These are phyloP conservation scores for Borostomias antarcticus DNA, from an alignment of 2,797 vertebrate genomes.

Conservation along the genomic window DNA sequence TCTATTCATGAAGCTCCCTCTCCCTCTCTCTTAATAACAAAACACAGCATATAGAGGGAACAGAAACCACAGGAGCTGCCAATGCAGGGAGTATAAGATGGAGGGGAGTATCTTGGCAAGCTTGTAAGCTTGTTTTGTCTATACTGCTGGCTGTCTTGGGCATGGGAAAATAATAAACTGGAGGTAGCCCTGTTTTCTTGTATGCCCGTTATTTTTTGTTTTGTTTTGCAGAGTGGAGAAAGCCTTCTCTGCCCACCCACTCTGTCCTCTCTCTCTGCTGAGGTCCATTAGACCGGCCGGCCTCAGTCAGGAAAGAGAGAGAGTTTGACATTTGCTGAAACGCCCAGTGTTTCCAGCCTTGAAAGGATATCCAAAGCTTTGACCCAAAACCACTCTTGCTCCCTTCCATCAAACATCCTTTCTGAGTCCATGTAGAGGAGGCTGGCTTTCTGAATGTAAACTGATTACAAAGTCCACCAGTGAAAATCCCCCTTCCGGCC, in stretches of 20 bases:
- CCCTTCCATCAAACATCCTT: slow-evolving; percentile 67
- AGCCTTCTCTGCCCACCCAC: slow-evolving; percentile 46
- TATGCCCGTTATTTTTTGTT: slow-evolving; percentile 38
- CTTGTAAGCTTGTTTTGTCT: slow-evolving; percentile 46
- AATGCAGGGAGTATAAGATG: slow-evolving; percentile 50
- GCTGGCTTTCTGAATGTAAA: slow-evolving; percentile 56
- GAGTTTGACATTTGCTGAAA: slow-evolving; percentile 76
- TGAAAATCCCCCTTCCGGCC: slow-evolving; percentile 28
- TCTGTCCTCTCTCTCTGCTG: slow-evolving; percentile 45
- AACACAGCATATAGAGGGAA: slow-evolving; percentile 44
- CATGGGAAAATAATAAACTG: slow-evolving; percentile 23
- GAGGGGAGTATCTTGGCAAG: slow-evolving; percentile 52
- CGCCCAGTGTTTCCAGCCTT: slow-evolving; percentile 70
- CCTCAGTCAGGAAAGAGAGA: slow-evolving; percentile 69
- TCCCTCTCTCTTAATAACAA: slow-evolving; percentile 60
- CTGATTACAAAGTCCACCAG: slow-evolving; percentile 51
- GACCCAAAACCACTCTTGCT: slow-evolving; percentile 69
- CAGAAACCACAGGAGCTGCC: slow-evolving; percentile 60
- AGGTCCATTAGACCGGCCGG: slow-evolving; percentile 72
- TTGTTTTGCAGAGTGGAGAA: slow-evolving; percentile 21
- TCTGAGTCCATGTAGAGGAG: slow-evolving; percentile 63
- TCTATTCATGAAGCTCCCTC: slow-evolving; percentile 58
- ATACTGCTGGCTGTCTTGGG: slow-evolving; percentile 33
- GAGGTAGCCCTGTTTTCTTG: slow-evolving; percentile 39
- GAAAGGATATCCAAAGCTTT: slow-evolving; percentile 71